Evolutionary conservation across 2,797 vertebrate genomes (phyloP).

Genomic region (Cygnus olor): DNA sequence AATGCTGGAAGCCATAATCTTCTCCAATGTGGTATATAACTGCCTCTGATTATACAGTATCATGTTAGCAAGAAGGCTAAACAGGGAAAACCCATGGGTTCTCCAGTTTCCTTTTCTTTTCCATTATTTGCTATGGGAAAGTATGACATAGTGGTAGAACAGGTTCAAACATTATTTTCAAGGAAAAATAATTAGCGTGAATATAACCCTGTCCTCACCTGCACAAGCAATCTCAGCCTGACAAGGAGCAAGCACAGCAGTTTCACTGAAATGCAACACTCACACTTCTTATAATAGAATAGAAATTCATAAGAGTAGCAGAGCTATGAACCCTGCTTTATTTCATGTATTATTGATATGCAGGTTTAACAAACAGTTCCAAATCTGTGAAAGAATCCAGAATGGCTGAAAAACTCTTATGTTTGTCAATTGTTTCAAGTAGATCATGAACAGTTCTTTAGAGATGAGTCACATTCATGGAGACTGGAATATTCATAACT

Average conservation of each 20-base stretch:
- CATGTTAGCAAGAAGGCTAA: neutral
- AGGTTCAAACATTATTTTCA: neutral
- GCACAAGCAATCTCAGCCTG: neutral
- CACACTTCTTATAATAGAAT: neutral
- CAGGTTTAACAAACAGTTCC: neutral
- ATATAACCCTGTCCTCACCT: neutral
- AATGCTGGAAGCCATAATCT: neutral
- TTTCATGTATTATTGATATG: conserved; percentile 6
- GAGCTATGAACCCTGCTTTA: neutral
- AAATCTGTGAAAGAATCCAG: neutral
- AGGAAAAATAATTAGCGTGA: neutral
- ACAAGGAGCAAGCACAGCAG: neutral
- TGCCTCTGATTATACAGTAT: conserved; percentile 22
- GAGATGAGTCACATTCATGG: neutral
- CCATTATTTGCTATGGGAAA: neutral
- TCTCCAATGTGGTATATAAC: neutral
- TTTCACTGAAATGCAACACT: neutral
- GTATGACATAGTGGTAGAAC: neutral
- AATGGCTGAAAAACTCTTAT: neutral
- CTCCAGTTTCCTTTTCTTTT: neutral
- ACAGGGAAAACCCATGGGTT: neutral
- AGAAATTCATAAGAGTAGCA: conserved; percentile 2
- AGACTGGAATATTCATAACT: neutral
- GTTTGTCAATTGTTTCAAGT: neutral
- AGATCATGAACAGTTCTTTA: neutral